Percentiles rank a stretch among this genome's conserved stretches.
These are phyloP conservation scores for Galerucella pusilla DNA, from an alignment of 2,888 invertebrate species.

Conservation along the genomic window DNA sequence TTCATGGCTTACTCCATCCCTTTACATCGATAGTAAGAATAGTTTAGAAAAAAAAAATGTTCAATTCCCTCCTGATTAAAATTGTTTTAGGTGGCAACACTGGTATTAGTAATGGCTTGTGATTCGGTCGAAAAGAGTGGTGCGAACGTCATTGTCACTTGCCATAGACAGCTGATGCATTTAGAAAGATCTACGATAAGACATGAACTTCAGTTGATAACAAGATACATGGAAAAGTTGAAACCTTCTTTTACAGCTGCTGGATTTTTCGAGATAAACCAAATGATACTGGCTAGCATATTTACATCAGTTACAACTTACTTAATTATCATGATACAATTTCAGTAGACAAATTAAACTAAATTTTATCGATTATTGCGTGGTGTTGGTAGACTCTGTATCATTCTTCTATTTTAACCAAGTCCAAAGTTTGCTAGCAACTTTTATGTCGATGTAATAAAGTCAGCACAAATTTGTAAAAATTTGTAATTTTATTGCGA, in stretches of 20 bases:
- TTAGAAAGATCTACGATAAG: conserved; percentile 27
- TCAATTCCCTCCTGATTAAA: no score
- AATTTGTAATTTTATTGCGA: background rate
- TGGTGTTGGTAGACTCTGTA: no score
- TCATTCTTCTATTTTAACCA: background rate
- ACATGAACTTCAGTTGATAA: conserved; percentile 27
- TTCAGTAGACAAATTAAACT: conserved; percentile 16
- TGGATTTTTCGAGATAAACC: conserved; percentile 38
- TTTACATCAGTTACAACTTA: conserved; percentile 35
- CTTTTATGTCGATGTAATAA: no score
- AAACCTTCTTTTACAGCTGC: conserved; percentile 32
- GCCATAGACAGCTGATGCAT: conserved; percentile 25
- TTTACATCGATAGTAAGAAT: conserved; percentile 27
- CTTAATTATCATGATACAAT: conserved; percentile 39
- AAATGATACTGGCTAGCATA: conserved; percentile 24
- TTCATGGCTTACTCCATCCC: conserved; percentile 29
- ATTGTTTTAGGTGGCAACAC: conserved; percentile 31
- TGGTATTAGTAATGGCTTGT: conserved; percentile 32
- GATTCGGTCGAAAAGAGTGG: conserved; percentile 36
- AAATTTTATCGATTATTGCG: background rate
- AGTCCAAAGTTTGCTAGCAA: no score
- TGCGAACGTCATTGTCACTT: conserved; percentile 27
- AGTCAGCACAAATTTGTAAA: background rate
- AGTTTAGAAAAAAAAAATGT: no score
- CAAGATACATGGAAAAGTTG: conserved; percentile 24